Evolutionary conservation across 2,113 vertebrate species (phyloP).

Genomic region (Orientallactaga bullata): DNA sequence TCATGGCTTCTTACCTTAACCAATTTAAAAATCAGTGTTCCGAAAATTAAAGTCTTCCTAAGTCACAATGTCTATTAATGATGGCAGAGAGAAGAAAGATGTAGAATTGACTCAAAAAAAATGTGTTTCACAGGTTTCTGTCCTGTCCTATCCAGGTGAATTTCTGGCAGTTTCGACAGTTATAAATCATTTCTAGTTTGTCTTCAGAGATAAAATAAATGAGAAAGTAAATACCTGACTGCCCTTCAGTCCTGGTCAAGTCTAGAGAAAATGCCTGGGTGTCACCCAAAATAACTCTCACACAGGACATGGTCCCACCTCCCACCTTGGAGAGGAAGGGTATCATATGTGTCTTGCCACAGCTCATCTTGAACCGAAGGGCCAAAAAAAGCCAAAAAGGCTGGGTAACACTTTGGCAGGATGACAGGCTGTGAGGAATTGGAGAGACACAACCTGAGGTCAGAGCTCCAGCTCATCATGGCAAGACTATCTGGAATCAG

Average conservation of each 20-base stretch:
- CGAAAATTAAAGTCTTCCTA: constrained; percentile 43
- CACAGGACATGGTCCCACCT: not conserved
- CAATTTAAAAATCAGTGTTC: constrained; percentile 3
- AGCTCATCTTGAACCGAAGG: not conserved
- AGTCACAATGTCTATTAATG: constrained; percentile 14
- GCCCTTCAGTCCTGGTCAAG: not conserved
- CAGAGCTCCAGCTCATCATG: not conserved
- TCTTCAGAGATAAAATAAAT: not conserved
- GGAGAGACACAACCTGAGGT: not conserved
- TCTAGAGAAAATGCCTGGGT: not conserved
- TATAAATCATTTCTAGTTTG: not conserved
- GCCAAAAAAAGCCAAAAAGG: not conserved
- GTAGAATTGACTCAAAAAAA: not conserved
- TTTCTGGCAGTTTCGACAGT: not conserved
- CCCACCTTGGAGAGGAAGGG: not conserved
- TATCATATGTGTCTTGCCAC: not conserved
- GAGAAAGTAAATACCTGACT: not conserved
- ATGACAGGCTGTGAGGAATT: not conserved
- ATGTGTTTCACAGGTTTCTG: not conserved
- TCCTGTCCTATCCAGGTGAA: not conserved
- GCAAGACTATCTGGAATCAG: not conserved
- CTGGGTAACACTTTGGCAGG: not conserved
- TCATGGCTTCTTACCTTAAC: not conserved
- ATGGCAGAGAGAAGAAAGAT: constrained; percentile 24
- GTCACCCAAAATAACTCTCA: not conserved